A percentile compares a stretch with the other conserved stretches of the same genome.
Evolutionary conservation across 2,888 invertebrate species (phyloP).

Genomic region (Melanotus villosus): DNA sequence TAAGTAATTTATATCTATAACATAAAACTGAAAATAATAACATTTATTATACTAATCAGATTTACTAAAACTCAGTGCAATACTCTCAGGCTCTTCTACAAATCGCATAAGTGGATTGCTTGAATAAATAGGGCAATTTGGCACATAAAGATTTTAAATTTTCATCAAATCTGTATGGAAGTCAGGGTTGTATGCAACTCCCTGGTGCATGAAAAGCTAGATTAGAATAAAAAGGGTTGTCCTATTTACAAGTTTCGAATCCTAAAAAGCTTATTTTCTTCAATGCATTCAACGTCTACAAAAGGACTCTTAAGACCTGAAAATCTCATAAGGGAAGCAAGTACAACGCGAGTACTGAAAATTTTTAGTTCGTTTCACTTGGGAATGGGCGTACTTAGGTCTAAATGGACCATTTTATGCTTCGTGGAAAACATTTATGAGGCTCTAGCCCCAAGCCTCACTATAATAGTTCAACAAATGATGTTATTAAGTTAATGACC

Average conservation of each 20-base stretch:
- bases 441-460: background rate
- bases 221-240: background rate
- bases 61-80: too few relatives aligned
- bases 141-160: too few relatives aligned
- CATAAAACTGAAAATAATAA: too few relatives aligned
- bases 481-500: slow-evolving; percentile 10
- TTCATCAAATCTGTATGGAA: too few relatives aligned
- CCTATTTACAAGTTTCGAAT: background rate
- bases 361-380: slow-evolving; percentile 6
- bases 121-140: too few relatives aligned
- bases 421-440: background rate
- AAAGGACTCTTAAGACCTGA: slow-evolving; percentile 3
- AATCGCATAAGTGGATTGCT: too few relatives aligned
- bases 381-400: background rate
- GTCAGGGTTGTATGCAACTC: too few relatives aligned
- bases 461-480: slow-evolving; percentile 9
- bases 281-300: background rate
- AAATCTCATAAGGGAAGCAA: background rate
- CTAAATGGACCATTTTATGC: background rate
- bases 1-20: too few relatives aligned
- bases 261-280: background rate
- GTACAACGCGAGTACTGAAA: background rate
- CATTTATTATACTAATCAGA: too few relatives aligned
- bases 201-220: background rate
- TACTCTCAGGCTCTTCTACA: too few relatives aligned